Conservation (phyloP, 2,888 invertebrate genomes). For the Zaprionus bogoriensis region DNA sequence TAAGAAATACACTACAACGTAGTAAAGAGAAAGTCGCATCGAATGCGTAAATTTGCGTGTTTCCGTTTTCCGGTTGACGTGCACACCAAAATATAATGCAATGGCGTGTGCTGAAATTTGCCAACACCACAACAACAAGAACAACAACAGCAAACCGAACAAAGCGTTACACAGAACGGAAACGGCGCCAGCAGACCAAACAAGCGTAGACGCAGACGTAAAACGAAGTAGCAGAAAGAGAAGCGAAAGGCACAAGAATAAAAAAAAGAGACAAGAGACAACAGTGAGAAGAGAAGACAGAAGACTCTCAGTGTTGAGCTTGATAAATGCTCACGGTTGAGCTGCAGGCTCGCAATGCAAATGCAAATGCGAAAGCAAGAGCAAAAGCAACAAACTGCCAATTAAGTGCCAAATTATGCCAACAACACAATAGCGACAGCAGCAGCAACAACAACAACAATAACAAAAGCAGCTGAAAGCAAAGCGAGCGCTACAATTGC, state of each 20-base stretch:
- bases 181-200: conserved; percentile 9
- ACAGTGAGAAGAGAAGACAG: conserved; percentile 5
- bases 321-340: conserved; percentile 60
- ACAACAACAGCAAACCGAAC: conserved; percentile 14
- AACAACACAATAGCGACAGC: conserved; percentile 24
- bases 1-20: neutral
- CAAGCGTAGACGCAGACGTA: conserved; percentile 12
- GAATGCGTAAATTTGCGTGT: conserved; percentile 59
- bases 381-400: conserved; percentile 59
- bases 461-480: neutral
- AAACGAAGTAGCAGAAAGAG: neutral
- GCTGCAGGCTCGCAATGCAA: conserved; percentile 2
- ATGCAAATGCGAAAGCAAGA: conserved; percentile 21
- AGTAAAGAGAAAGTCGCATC: conserved; percentile 13
- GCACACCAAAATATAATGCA: conserved; percentile 29
- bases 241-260: conserved; percentile 1
- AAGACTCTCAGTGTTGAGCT: conserved; percentile 36
- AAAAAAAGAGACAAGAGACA: neutral
- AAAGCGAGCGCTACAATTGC: neutral
- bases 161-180: conserved; percentile 22
- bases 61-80: conserved; percentile 53
- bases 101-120: conserved; percentile 25
- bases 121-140: conserved; percentile 5
- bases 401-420: conserved; percentile 74
- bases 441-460: conserved; percentile 4